Base-by-base conservation (phyloP, 92 coral and sea anemone species). In the Bergia puertoricense region DNA sequence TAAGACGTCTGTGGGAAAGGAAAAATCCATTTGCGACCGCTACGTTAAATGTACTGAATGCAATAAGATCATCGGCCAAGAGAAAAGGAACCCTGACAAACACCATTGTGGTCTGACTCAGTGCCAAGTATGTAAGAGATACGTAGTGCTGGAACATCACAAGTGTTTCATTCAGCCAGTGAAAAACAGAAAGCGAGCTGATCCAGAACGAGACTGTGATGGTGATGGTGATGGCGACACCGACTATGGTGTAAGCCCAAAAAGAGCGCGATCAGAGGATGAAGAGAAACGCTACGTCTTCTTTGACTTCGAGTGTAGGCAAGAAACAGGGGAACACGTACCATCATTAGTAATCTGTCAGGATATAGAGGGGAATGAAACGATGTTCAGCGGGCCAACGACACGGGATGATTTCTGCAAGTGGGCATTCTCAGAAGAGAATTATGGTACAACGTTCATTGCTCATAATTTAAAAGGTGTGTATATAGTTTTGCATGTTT, bases 401-500 rank as follows among this genome's bases (percentile, higher is more conserved):
- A 81, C 90, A 6, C 36, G 56, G 1, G 81, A 88, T 30, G 85
- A 92, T 2, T 90, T 90, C 75, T 90, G 93, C 65, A 23, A 88
- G 13, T 90, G 95, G 95, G 54, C 89, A 7, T 88, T 90, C 67
- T 44, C 80, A 0, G 76, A 39, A 8, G 85, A 81, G 8, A 76
- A 89, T 36, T 74, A 66, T 57, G n/a, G 69, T 9, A 40, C 39
- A 10, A 74, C 62, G 6, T 85, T 83, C 67, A 79, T 92, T 13
- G 94, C 92, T 2, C 94, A 89, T 40, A 89, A 92, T 40, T 11
- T 75, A 0, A 66, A 81, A 76, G 90, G 65, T n/a, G 8, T 30
- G 30, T 30, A 30, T 30, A 30, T 30, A 30, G 30, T 30, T 30
- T 30, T 30, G 30, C 30, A 30, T 30, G 54, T 48, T 4, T 48